Evolutionary conservation across 1,140 invertebrate species (phyloP).

Genomic region (Drosophila funebris): DNA sequence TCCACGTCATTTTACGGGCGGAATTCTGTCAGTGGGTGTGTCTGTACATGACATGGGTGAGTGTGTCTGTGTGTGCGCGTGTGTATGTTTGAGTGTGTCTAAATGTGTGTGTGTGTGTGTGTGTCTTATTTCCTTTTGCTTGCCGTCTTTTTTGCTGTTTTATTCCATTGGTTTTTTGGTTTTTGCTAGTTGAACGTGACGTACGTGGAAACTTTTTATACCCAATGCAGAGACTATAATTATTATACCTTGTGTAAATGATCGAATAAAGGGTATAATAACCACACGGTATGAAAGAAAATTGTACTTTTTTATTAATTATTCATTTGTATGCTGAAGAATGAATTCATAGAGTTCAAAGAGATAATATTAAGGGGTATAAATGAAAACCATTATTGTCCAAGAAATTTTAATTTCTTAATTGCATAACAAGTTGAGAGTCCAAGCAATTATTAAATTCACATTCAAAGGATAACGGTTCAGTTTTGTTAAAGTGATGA

Average conservation of each 20-base stretch:
- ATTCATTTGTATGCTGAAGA: no score
- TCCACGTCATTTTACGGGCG: conserved; percentile 71
- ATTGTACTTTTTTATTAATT: no score
- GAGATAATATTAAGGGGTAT: no score
- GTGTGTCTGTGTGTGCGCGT: conserved; percentile 8
- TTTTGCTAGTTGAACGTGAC: conserved; percentile 66
- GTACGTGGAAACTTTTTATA: conserved; percentile 59
- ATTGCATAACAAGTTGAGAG: no score
- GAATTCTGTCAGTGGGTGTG: conserved; percentile 34
- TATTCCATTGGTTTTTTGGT: conserved; percentile 47
- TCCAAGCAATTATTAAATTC: no score
- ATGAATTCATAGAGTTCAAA: no score
- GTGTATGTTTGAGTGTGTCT: conserved; percentile 17
- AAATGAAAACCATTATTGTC: no score
- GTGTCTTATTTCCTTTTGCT: conserved; percentile 38
- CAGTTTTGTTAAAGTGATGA: no score
- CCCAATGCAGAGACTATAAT: not conserved
- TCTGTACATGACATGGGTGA: conserved; percentile 25
- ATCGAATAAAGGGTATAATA: not conserved
- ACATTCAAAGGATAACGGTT: no score
- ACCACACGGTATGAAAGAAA: no score
- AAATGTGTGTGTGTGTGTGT: conserved; percentile 6
- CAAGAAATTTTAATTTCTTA: no score
- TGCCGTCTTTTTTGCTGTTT: conserved; percentile 30
- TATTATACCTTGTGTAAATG: not conserved